phyloP scores from a whole-genome alignment of 2,113 vertebrate genomes.

The Amazona vittata region DNA sequence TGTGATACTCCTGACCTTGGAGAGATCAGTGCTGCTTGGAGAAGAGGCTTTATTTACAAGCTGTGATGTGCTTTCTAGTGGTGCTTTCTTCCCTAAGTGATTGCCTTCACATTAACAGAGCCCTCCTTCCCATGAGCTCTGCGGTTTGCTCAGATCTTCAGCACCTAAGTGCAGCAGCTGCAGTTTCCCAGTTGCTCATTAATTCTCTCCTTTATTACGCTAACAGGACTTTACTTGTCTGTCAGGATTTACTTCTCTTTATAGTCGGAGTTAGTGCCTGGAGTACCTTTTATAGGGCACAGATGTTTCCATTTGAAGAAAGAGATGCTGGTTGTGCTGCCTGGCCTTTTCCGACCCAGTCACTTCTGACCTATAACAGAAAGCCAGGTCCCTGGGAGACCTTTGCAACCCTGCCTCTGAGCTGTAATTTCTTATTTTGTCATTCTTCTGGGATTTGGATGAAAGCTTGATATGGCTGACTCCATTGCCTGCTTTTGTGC shows the following conservation, averaged over 20 bases:
- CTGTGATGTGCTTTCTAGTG: not conserved
- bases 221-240: slow-evolving; percentile 39
- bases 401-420: not conserved
- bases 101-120: not conserved
- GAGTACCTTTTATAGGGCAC: slow-evolving; percentile 37
- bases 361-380: slow-evolving; percentile 43
- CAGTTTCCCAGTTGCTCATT: slow-evolving; percentile 31
- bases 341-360: slow-evolving; percentile 48
- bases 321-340: not conserved
- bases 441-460: slow-evolving; percentile 35
- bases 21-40: not conserved
- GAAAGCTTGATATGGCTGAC: slow-evolving; percentile 17
- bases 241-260: slow-evolving; percentile 54
- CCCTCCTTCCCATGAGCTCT: slow-evolving; percentile 3
- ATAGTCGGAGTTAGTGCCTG: not conserved
- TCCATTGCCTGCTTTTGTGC: not conserved
- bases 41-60: not conserved
- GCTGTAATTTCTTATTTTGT: slow-evolving; percentile 47
- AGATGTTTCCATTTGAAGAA: slow-evolving; percentile 60
- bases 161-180: not conserved
- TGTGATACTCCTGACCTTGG: not conserved
- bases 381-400: slow-evolving; percentile 34
- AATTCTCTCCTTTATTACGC: slow-evolving; percentile 25
- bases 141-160: not conserved
- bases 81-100: not conserved